A percentile compares a stretch with the other conserved stretches of the same genome.
These are phyloP conservation scores for Synergus gifuensis DNA, from an alignment of 2,888 invertebrate species.

Conservation along the genomic window DNA sequence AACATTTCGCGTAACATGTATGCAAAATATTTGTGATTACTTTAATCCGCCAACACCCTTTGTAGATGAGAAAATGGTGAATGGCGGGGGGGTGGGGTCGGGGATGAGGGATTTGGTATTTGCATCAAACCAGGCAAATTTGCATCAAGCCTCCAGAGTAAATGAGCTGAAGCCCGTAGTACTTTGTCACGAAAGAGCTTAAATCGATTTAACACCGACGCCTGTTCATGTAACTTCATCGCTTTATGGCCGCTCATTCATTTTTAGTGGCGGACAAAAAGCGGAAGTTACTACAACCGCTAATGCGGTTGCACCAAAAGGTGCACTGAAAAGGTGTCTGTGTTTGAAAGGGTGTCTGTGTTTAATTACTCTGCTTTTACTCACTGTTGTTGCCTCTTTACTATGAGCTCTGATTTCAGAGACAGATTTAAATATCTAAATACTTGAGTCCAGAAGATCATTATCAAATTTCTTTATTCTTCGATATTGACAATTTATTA, in stretches of 20 bases:
- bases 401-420: neutral
- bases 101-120: conserved; percentile 31
- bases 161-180: conserved; percentile 60
- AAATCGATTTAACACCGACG: conserved; percentile 62
- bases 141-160: conserved; percentile 55
- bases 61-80: conserved; percentile 39
- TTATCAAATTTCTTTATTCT: too few relatives aligned
- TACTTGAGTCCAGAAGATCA: too few relatives aligned
- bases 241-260: conserved; percentile 55
- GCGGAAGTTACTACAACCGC: conserved; percentile 53
- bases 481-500: too few relatives aligned
- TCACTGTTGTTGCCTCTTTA: neutral
- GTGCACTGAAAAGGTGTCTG: conserved; percentile 10
- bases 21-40: conserved; percentile 38
- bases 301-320: too few relatives aligned
- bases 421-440: neutral
- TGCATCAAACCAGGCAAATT: conserved; percentile 54
- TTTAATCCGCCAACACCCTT: conserved; percentile 30
- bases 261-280: conserved; percentile 53
- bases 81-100: neutral
- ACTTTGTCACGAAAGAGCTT: conserved; percentile 64
- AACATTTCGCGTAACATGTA: conserved; percentile 35
- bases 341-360: conserved; percentile 5
- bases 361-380: conserved; percentile 19
- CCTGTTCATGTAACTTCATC: conserved; percentile 56